Base-by-base conservation (phyloP, 2,113 vertebrate species). In the Tragulus kanchil region DNA sequence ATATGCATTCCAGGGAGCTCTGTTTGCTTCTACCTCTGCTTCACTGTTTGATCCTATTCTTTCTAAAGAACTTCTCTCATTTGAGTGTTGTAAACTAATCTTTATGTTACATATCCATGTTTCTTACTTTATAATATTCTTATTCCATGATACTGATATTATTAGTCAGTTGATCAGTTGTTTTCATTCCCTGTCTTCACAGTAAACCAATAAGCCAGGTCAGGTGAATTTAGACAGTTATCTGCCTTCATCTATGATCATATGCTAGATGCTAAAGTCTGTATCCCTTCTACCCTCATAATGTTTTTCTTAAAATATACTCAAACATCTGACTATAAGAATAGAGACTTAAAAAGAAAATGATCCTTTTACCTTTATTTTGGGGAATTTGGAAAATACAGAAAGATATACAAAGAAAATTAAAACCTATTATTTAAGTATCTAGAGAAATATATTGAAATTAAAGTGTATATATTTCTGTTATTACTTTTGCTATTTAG, bases 341-440 rank as follows among this genome's bases (percentile, higher is more conserved):
- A 62, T 73, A 83, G 52, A 85, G 23, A 0, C 45, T 89, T 93
- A 85, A 19, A 31, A 65, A 73, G 82, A 81, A 87, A 64, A 56
- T 23, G 21, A 54, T 25, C 64, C 16, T 58, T 92, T 62, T 14
- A 1, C 26, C 59, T 31, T 92, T 45, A 54, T 89, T 90, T n/a
- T 95, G n/a, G 67, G 16, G 28, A 94, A 59, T 96, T 97, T 94
- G 48, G 71, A 96, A 97, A 89, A 73, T 93, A 85, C 36, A 94
- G 50, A 93, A 91, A 83, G 13, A 3, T 94, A n/a, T 79, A 78
- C 3, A 78, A 88, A 83, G 50, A 90, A 86, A 84, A 90, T 89
- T 79, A 61, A 83, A 91, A 56, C 14, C 10, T 83, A 28, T 15
- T 59, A 56, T 90, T 87, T 94, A 96, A 23, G 85, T 45, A 42